Evolutionary conservation across 1,140 invertebrate genomes (phyloP).

Genomic region (Euborellia annulipes): DNA sequence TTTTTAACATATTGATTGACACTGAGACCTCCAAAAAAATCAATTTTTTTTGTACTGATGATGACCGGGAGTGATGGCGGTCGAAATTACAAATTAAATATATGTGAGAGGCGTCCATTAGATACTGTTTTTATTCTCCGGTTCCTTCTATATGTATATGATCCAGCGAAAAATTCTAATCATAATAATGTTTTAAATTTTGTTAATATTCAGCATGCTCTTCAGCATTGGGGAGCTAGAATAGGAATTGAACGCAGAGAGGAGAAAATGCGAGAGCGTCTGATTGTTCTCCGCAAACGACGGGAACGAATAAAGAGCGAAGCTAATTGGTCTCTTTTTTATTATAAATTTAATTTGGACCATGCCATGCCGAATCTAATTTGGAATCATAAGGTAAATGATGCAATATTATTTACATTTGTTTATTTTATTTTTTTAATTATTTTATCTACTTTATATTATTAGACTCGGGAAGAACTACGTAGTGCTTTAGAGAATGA

Average conservation of each 20-base stretch:
- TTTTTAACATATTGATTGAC: too few relatives aligned
- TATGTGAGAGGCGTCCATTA: too few relatives aligned
- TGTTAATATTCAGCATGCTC: slow-evolving; percentile 39
- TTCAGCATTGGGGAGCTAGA: slow-evolving; percentile 79
- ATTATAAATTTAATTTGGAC: slow-evolving; percentile 89
- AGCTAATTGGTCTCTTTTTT: slow-evolving; percentile 88
- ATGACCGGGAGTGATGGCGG: too few relatives aligned
- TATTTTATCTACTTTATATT: slow-evolving; percentile 12
- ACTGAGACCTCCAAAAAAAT: too few relatives aligned
- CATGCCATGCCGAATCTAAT: slow-evolving; percentile 93
- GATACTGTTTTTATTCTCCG: too few relatives aligned
- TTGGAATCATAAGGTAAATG: slow-evolving; percentile 98
- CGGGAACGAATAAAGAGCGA: slow-evolving; percentile 81
- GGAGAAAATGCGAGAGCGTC: slow-evolving; percentile 43
- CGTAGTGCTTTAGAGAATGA: slow-evolving; percentile 86
- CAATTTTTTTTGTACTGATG: too few relatives aligned
- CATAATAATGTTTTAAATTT: background rate
- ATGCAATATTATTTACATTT: slow-evolving; percentile 6
- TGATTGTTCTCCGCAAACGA: slow-evolving; percentile 78
- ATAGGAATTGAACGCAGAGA: slow-evolving; percentile 51
- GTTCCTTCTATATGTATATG: too few relatives aligned
- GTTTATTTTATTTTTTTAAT: slow-evolving; percentile 9
- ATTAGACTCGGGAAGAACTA: slow-evolving; percentile 85
- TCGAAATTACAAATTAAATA: too few relatives aligned
- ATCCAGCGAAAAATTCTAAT: too few relatives aligned